Evolutionary conservation across 2,797 vertebrate species (phyloP).

Genomic region (Phataginus tetradactyla): DNA sequence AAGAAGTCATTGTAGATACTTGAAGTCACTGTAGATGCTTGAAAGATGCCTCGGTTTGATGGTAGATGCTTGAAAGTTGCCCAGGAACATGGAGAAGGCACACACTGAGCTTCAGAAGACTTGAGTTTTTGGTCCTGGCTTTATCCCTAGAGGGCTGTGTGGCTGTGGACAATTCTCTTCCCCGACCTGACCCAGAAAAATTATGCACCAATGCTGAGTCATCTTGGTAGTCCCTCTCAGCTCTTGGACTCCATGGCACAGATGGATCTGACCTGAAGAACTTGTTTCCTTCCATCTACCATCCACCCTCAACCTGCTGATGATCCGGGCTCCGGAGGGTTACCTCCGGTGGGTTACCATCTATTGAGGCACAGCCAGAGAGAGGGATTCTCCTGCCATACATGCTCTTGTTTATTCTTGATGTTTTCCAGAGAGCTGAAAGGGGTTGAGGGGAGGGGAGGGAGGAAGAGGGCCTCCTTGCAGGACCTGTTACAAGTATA

Average conservation of each 20-base stretch:
- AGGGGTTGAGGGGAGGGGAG: not conserved
- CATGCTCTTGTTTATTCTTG: constrained; percentile 64
- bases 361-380: constrained; percentile 38
- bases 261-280: not conserved
- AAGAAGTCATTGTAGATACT: not conserved
- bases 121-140: not conserved
- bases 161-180: not conserved
- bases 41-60: not conserved
- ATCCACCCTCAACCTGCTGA: not conserved
- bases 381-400: constrained; percentile 38
- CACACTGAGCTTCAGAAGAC: not conserved
- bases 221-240: not conserved
- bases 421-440: constrained; percentile 59
- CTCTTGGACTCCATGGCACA: not conserved
- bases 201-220: not conserved
- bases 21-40: not conserved
- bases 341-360: constrained; percentile 48
- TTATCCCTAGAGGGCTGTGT: not conserved
- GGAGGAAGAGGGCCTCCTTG: not conserved
- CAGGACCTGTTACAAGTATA: constrained; percentile 40
- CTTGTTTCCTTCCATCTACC: not conserved
- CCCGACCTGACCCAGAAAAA: not conserved
- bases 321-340: not conserved
- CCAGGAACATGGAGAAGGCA: not conserved
- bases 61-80: not conserved